Percentiles rank a stretch among this genome's conserved stretches.
Evolutionary conservation across 2,113 vertebrate genomes (phyloP).

Genomic region (Heliornis fulica): DNA sequence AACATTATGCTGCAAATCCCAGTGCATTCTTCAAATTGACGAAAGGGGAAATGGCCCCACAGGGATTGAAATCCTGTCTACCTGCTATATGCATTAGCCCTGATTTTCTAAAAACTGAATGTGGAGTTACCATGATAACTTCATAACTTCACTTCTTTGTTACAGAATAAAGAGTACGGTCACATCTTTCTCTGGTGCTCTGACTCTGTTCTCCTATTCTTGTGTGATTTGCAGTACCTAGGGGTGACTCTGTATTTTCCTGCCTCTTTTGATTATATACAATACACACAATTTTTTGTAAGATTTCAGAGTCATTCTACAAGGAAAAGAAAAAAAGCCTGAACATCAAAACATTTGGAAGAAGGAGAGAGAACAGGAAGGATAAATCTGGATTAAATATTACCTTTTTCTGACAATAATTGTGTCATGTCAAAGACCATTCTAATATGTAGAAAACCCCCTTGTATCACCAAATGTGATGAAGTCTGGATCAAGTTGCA

Average conservation of each 20-base stretch:
- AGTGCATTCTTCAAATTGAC: neutral
- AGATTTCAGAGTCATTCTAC: neutral
- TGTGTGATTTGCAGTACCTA: neutral
- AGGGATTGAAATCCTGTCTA: neutral
- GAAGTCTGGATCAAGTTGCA: slow-evolving; percentile 33
- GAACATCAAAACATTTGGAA: neutral
- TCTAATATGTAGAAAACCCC: neutral
- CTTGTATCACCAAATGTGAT: neutral
- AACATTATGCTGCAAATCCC: neutral
- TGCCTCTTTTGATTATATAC: neutral
- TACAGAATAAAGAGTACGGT: slow-evolving; percentile 10
- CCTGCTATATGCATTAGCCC: neutral
- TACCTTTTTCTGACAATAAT: neutral
- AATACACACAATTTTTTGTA: neutral
- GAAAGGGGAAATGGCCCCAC: neutral
- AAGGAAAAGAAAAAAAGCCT: neutral
- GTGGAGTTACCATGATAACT: slow-evolving; percentile 49
- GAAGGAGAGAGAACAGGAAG: neutral
- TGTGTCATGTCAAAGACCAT: neutral
- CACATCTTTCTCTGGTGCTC: neutral
- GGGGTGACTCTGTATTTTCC: neutral
- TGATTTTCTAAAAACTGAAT: slow-evolving; percentile 62
- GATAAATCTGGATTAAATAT: neutral
- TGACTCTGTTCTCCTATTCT: neutral
- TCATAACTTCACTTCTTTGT: slow-evolving; percentile 49